Percentiles rank a stretch among this genome's conserved stretches.
These are phyloP conservation scores for Copidosoma floridanum DNA, from an alignment of 1,140 invertebrate species.

Conservation along the genomic window DNA sequence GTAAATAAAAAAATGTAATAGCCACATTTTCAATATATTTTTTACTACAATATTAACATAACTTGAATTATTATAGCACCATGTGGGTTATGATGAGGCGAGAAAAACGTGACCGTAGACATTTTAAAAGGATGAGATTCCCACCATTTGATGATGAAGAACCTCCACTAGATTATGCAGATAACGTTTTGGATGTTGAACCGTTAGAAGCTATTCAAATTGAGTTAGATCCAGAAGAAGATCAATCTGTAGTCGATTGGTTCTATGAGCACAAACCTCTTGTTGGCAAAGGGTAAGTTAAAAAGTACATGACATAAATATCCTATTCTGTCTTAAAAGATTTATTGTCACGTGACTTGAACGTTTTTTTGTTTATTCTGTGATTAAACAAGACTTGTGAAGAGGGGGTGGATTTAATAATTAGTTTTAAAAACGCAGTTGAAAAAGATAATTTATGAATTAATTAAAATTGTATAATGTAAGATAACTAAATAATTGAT, in stretches of 20 bases:
- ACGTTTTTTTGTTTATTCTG: no score
- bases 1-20: conserved; percentile 63
- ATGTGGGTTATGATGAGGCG: conserved; percentile 99
- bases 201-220: conserved; percentile 99
- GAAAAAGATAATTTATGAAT: no score
- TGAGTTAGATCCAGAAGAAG: conserved; percentile 95
- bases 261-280: conserved; percentile 99
- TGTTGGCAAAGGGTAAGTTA: conserved; percentile 74
- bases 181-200: conserved; percentile 98
- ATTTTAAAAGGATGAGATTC: conserved; percentile 99
- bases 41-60: not conserved
- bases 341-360: not conserved
- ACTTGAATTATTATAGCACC: no score
- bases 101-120: conserved; percentile 96
- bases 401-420: no score
- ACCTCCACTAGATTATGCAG: conserved; percentile 98
- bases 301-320: conserved; percentile 2
- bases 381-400: no score
- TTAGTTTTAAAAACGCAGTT: no score
- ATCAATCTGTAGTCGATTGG: conserved; percentile 88
- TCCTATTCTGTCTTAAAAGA: no score
- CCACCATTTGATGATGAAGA: conserved; percentile 99
- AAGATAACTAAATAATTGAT: no score
- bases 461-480: no score
- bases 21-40: conserved; percentile 2